Evolutionary conservation across 2,888 invertebrate species (phyloP).

Genomic region (Hyposoter dolosus): DNA sequence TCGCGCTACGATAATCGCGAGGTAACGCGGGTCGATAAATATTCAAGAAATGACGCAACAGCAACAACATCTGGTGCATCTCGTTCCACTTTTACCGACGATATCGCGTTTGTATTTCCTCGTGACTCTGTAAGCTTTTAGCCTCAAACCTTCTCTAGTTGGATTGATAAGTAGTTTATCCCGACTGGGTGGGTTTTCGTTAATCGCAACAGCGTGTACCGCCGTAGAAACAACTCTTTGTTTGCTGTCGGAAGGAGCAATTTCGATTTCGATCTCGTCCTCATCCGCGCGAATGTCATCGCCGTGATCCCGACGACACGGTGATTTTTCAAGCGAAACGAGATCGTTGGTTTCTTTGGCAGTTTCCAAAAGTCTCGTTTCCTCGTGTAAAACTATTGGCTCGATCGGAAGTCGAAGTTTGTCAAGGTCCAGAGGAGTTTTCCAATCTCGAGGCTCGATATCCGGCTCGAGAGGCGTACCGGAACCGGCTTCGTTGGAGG

Average conservation of each 20-base stretch:
- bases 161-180: slow-evolving; percentile 71
- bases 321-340: neutral
- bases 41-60: slow-evolving; percentile 79
- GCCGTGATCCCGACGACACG: neutral
- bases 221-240: no score
- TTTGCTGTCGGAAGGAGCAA: slow-evolving; percentile 63
- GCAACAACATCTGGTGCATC: slow-evolving; percentile 80
- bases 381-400: slow-evolving; percentile 7
- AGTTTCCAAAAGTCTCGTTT: slow-evolving; percentile 35
- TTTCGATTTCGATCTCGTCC: slow-evolving; percentile 72
- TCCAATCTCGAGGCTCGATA: slow-evolving; percentile 46
- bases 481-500: slow-evolving; percentile 68
- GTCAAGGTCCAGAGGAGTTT: neutral
- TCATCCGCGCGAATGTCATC: slow-evolving; percentile 38
- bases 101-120: slow-evolving; percentile 78
- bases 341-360: neutral
- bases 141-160: slow-evolving; percentile 74
- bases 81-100: slow-evolving; percentile 73
- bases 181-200: slow-evolving; percentile 77
- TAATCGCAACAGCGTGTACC: slow-evolving; percentile 70
- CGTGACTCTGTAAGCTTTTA: slow-evolving; percentile 77
- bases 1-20: neutral
- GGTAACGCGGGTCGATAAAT: neutral
- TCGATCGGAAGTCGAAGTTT: slow-evolving; percentile 40
- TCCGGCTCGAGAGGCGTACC: slow-evolving; percentile 60